Evolutionary conservation across 2,113 vertebrate genomes (phyloP).

Genomic region (Saguinus midas): DNA sequence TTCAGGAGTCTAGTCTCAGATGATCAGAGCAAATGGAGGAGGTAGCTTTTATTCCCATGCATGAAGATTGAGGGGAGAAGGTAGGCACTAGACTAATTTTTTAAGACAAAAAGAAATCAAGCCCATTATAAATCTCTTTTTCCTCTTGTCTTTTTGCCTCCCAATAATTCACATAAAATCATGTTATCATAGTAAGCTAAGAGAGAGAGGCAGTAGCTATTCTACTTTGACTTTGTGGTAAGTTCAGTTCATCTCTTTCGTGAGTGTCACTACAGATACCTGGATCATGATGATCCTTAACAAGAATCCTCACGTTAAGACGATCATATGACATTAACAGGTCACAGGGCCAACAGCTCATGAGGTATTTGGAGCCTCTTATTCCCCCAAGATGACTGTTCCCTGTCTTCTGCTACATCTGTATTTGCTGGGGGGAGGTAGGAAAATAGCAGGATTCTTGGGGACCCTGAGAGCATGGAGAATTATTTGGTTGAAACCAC

Average conservation of each 20-base stretch:
- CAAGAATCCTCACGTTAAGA: too few species aligned
- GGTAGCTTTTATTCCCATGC: neutral
- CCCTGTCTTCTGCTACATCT: neutral
- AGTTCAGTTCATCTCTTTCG: neutral
- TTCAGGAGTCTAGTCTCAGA: neutral
- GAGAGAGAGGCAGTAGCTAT: neutral
- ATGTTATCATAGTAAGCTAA: neutral
- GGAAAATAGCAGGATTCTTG: neutral
- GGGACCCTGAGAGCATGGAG: neutral
- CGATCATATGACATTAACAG: too few species aligned
- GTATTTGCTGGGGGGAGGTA: neutral
- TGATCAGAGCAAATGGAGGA: neutral
- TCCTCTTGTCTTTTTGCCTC: neutral
- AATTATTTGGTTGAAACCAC: slow-evolving; percentile 34
- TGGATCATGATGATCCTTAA: neutral
- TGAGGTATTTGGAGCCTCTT: neutral
- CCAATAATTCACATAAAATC: neutral
- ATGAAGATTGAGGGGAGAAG: neutral
- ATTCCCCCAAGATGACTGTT: neutral
- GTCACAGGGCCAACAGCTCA: neutral
- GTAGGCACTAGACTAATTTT: neutral
- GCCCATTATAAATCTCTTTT: neutral
- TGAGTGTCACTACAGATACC: neutral
- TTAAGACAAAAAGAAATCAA: neutral
- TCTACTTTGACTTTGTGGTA: neutral